Evolutionary conservation across 2,888 invertebrate genomes (phyloP), one percentile per base, ranked within the genome.

Genomic region (Caradrina clavipalpis): DNA sequence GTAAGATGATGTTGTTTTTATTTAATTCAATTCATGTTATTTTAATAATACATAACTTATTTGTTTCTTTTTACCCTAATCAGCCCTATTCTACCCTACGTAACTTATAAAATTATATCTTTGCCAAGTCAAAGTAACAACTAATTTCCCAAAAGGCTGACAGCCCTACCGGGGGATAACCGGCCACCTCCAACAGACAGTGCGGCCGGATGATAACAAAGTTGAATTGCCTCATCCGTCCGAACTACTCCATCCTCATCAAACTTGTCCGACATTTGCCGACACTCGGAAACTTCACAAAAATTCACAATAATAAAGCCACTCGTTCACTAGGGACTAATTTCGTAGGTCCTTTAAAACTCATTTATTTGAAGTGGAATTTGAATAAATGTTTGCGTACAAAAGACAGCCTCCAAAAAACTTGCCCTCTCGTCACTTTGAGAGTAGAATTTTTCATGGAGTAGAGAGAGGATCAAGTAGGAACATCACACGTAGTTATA

Each of bases 121-220:
- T 17, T 39, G 6, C 15, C 1, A 6, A 31, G 21, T 15, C 1
- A 10, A 31, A 19, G 19, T 8, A 11, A 2, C 2, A 1, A 19
- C n/a, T 49, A 0, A 69, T 42, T 51, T 42, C 17, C n/a, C 35
- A 4, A 17, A 42, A 17, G 3, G 8, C 21, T 15, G 42, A 1
- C 73, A 78, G 39, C 73, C 55, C 50, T 74, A 49, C 22, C 11
- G 50, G 8, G 19, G 26, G 60, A 55, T 45, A 50, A 10, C 78
- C n/a, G 19, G 15, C 47, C 22, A 50, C 73, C 7, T 39, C 39
- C n/a, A 22, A 26, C 47, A 35, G 78, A 60, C 49, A 49, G 21
- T 66, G 45, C 42, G 59, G 78, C 65, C 45, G 45, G 26, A 17
- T 61, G 79, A 75, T 75, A 61, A 78, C 79, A 75, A 78, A 78